Base-by-base conservation (phyloP, 2,113 vertebrate genomes). In the Gadus macrocephalus region DNA sequence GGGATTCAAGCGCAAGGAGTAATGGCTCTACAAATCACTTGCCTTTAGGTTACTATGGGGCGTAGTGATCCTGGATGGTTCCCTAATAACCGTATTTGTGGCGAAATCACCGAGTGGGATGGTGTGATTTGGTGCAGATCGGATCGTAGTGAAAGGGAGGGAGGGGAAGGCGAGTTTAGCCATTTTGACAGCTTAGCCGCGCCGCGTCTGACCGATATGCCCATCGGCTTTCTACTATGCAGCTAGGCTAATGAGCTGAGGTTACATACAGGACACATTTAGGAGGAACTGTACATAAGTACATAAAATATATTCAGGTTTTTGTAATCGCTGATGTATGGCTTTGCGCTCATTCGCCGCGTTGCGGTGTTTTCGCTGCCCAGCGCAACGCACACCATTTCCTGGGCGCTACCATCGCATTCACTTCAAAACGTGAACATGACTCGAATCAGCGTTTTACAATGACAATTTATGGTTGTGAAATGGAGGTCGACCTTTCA, bases 161-260 rank as follows among this genome's bases (percentile, higher is more conserved):
- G 42, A 49, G 42, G 42, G 42, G 66, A 17, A 53, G 59, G 74
- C 73, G 38, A 62, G 72, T 78, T 69, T 74, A 79, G 86, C 87
- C 87, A 85, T 88, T 86, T 89, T 84, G 86, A 86, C 85, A 89
- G 79, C 78, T 84, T 83, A 83, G 76, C 76, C 65, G 69, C 70
- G 64, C 66, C 11, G 62, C 49, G 55, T 14, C 16, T 55, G 31
- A 49, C 42, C 42, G 42, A 2, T 14, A 49, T 14, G 31, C 42
- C 9, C 42, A 14, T 49, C 42, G 42, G 42, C 42, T 14, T 11
- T 14, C 5, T 9, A 9, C 42, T 49, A 49, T 7, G 9, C 42
- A 14, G 42, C 42, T 49, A 49, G 42, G 42, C 42, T 35, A 35
- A 35, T 7, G 31, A 35, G 31, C 31, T 4, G 31, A 35, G 31